Evolutionary conservation across 2,113 vertebrate species (phyloP).

Genomic region (Mobula hypostoma): DNA sequence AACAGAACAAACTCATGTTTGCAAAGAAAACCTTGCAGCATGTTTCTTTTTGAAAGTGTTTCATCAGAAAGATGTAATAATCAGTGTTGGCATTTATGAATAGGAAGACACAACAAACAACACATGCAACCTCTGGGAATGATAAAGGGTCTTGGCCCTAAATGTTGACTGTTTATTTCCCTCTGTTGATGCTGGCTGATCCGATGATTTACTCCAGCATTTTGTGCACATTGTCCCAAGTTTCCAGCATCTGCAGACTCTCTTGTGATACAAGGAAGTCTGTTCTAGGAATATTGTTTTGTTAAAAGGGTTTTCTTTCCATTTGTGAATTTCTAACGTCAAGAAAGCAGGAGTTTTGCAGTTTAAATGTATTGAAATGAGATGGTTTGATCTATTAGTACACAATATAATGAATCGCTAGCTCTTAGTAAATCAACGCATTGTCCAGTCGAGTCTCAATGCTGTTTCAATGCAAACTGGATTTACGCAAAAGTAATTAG

Average conservation of each 20-base stretch:
- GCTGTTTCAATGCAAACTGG: neutral
- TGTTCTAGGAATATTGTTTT: neutral
- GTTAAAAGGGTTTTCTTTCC: neutral
- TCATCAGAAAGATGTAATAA: neutral
- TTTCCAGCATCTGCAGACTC: too few species aligned
- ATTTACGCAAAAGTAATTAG: neutral
- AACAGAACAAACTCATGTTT: neutral
- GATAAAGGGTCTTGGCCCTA: too few species aligned
- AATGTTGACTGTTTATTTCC: too few species aligned
- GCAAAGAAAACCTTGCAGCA: neutral
- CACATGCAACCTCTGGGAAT: too few species aligned
- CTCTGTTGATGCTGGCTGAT: too few species aligned
- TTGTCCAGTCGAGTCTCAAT: neutral
- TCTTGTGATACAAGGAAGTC: neutral
- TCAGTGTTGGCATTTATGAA: neutral
- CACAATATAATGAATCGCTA: neutral
- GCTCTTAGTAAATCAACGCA: neutral
- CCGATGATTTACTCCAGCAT: too few species aligned
- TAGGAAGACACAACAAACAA: neutral
- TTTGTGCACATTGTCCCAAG: too few species aligned
- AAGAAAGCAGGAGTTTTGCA: neutral
- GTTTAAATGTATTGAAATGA: neutral
- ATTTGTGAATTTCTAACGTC: neutral
- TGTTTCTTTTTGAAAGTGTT: neutral
- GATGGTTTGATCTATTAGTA: neutral